A percentile compares a stretch with the other conserved stretches of the same genome.
These are phyloP conservation scores for Luscinia megarhynchos DNA, from an alignment of 2,797 vertebrate genomes.

Conservation along the genomic window DNA sequence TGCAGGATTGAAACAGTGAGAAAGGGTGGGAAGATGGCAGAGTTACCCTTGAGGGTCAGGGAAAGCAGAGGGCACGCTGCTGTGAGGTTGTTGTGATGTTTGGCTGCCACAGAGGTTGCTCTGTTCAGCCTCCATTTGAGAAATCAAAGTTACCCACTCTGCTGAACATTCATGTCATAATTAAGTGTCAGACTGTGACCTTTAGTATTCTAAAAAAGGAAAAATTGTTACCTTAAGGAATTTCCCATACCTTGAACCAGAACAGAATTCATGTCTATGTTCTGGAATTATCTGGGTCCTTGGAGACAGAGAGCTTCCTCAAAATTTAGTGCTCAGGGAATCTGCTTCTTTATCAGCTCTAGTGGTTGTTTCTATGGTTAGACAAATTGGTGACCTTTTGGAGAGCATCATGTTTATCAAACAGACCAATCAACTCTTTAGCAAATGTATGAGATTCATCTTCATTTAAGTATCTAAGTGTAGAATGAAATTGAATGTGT, in stretches of 20 bases:
- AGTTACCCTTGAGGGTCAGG: neutral
- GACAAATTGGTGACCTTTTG: conserved; percentile 64
- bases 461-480: conserved; percentile 50
- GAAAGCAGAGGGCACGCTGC: neutral
- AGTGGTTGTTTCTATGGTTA: conserved; percentile 35
- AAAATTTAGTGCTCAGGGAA: conserved; percentile 51
- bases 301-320: conserved; percentile 27
- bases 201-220: conserved; percentile 41
- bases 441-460: conserved; percentile 37
- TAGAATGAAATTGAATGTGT: conserved; percentile 51
- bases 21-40: neutral
- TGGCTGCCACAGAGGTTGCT: neutral
- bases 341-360: conserved; percentile 18
- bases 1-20: neutral
- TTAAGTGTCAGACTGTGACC: conserved; percentile 50
- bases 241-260: conserved; percentile 57
- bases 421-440: conserved; percentile 47
- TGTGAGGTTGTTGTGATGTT: neutral
- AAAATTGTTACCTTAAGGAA: conserved; percentile 68
- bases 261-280: conserved; percentile 21
- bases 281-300: conserved; percentile 54
- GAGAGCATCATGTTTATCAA: conserved; percentile 52
- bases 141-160: neutral
- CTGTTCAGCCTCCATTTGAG: neutral
- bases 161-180: neutral